Base-by-base conservation (phyloP, 2,113 vertebrate genomes). In the Ictalurus punctatus region DNA sequence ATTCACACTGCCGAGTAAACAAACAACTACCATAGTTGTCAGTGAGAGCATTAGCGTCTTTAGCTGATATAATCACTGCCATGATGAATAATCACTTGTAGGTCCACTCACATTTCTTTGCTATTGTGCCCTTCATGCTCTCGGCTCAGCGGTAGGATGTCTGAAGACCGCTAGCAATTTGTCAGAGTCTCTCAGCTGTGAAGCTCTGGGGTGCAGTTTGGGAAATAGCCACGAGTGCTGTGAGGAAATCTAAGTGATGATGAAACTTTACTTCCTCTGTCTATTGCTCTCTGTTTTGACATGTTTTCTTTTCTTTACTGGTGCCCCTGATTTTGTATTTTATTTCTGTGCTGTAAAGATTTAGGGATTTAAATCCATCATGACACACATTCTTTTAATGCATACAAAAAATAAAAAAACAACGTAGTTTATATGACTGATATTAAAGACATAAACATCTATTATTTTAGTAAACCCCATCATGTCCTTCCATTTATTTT, bases 21-120 rank as follows among this genome's bases (percentile, higher is more conserved):
- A 23, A 85, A 81, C 52, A 54, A 63, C 48, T 34, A 19, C 25
- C 52, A 23, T 48, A 71, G 59, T 81, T 85, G 19, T 78, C 88
- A 30, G 74, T 59, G 23, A 59, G 10, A 25, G 52, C 58, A 44
- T 80, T 89, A 58, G 56, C 17, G 6, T 80, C 17, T 80, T 85
- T 81, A 58, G 61, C 63, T 69, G 83, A 86, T 89, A n/a, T 85
- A 89, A 89, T 79, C 84, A 58, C 74, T 44, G 13, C 44, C 61
- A 44, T 44, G 30, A 52, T 19, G 52, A 81, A 34, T 56, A 73
- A 48, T 59, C 79, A 76, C 54, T 65, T 48, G 54, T 56, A 58
- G 48, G 40, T 89, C 44, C 40, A n/a, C 19, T 85, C 9, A 9
- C 9, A 27, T 54, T 52, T 14, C 27, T 69, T 4, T 58, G 34